phyloP scores from a whole-genome alignment of 2,797 vertebrate genomes.

The Labroides dimidiatus region DNA sequence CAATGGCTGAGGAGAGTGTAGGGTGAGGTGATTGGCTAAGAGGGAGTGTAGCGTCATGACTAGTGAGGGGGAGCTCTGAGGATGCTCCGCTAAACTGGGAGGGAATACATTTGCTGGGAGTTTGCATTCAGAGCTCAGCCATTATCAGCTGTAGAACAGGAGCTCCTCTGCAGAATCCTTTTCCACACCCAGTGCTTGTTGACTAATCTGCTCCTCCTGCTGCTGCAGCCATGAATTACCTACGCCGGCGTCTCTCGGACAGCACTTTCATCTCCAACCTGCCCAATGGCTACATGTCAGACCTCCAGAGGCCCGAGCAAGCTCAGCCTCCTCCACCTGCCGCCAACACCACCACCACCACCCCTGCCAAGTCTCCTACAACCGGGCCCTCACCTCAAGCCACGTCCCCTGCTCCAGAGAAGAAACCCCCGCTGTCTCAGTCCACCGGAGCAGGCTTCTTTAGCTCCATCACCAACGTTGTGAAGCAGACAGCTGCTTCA shows the following conservation, averaged over 20 bases:
- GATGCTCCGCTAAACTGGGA: conserved; percentile 77
- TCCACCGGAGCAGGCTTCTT: conserved; percentile 92
- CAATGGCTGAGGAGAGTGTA: conserved; percentile 64
- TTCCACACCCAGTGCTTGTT: conserved; percentile 48
- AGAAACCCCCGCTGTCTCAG: conserved; percentile 82
- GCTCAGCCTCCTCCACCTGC: conserved; percentile 85
- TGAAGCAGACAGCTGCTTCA: conserved; percentile 97
- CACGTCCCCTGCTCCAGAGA: conserved; percentile 79
- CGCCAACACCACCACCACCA: conserved; percentile 29
- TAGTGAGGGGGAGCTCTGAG: conserved; percentile 74
- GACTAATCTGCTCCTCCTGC: conserved; percentile 34
- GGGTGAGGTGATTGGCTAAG: conserved; percentile 78
- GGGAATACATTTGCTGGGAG: conserved; percentile 72
- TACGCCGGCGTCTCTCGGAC: conserved; percentile 96
- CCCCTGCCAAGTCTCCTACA: conserved; percentile 78
- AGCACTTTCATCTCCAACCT: conserved; percentile 99
- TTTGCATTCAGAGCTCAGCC: conserved; percentile 73
- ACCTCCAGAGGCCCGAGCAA: conserved; percentile 95
- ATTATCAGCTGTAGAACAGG: conserved; percentile 55
- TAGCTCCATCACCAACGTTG: conserved; percentile 95
- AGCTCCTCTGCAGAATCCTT: conserved; percentile 54
- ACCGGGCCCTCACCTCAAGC: conserved; percentile 72
- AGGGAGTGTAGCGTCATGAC: conserved; percentile 65
- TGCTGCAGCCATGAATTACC: conserved; percentile 92
- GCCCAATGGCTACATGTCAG: conserved; percentile 98